Conservation (phyloP, 2,113 vertebrate genomes). For the Podarcis muralis region DNA sequence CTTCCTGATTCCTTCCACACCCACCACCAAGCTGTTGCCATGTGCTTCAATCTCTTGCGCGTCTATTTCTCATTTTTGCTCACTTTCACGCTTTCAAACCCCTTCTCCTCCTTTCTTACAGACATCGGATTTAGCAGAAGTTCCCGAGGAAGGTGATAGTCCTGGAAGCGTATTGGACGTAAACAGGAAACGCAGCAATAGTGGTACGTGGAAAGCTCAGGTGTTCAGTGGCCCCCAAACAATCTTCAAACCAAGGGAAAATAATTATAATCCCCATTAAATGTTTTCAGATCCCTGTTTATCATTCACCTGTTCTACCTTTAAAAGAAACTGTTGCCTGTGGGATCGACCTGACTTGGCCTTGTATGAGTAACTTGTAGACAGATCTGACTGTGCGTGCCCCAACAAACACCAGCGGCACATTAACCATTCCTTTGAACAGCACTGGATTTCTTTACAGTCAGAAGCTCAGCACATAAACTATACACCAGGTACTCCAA, state of each 20-base stretch:
- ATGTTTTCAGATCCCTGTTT: conserved; percentile 1
- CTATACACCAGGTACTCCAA: conserved; percentile 66
- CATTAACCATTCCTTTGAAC: conserved; percentile 71
- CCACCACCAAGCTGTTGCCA: background rate
- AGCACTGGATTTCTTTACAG: conserved; percentile 58
- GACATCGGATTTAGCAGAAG: conserved; percentile 90
- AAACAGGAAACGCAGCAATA: conserved; percentile 88
- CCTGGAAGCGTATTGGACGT: conserved; percentile 78
- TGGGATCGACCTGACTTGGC: conserved; percentile 30
- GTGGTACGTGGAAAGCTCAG: conserved; percentile 78
- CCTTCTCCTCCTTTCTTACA: conserved; percentile 66
- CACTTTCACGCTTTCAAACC: background rate
- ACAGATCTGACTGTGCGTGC: conserved; percentile 55
- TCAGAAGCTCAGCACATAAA: conserved; percentile 61
- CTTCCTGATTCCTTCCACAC: background rate
- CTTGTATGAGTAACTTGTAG: conserved; percentile 50
- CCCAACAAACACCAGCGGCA: conserved; percentile 23
- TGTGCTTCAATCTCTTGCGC: background rate
- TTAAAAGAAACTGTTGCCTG: conserved; percentile 22
- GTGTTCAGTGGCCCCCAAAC: background rate
- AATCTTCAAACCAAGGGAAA: background rate
- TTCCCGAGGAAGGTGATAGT: conserved; percentile 86
- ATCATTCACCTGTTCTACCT: conserved; percentile 23
- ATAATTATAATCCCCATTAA: background rate
- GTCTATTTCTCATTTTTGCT: fast-evolving